phyloP scores from a whole-genome alignment of 2,888 invertebrate genomes.

The Callimorpha dominula region DNA sequence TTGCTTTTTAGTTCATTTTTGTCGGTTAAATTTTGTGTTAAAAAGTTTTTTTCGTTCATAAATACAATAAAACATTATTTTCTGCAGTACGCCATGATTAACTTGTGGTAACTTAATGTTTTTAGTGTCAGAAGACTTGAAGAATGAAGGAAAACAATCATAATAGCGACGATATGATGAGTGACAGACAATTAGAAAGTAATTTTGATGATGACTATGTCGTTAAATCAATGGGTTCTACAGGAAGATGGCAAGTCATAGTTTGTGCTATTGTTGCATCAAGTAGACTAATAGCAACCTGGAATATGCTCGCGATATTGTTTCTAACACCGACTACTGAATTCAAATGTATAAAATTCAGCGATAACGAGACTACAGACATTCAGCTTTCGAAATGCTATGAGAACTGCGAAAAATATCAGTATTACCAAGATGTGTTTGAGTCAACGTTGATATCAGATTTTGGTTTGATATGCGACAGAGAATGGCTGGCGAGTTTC shows the following conservation, averaged over 20 bases:
- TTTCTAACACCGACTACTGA: conserved; percentile 65
- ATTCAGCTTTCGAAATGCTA: conserved; percentile 64
- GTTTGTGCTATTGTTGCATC: conserved; percentile 46
- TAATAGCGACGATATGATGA: conserved; percentile 11
- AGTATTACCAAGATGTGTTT: conserved; percentile 55
- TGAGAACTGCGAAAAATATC: conserved; percentile 61
- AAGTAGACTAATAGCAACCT: conserved; percentile 57
- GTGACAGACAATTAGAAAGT: conserved; percentile 24
- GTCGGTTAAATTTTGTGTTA: too few species aligned
- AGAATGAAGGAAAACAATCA: conserved; percentile 2
- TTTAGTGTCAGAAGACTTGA: not conserved
- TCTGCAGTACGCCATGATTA: not conserved
- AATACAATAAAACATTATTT: too few species aligned
- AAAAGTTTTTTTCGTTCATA: too few species aligned
- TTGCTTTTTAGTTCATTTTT: too few species aligned
- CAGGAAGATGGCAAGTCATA: conserved; percentile 64
- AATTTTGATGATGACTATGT: conserved; percentile 64
- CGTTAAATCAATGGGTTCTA: conserved; percentile 64
- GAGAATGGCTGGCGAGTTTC: conserved; percentile 67
- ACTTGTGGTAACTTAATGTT: not conserved
- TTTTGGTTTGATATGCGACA: conserved; percentile 66
- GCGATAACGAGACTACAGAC: conserved; percentile 41
- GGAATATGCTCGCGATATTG: conserved; percentile 61
- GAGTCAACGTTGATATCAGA: conserved; percentile 60
- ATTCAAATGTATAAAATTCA: conserved; percentile 60